Evolutionary conservation across 2,888 invertebrate genomes (phyloP), one percentile per base, ranked within the genome.

Genomic region (Hoplodrina blanda): DNA sequence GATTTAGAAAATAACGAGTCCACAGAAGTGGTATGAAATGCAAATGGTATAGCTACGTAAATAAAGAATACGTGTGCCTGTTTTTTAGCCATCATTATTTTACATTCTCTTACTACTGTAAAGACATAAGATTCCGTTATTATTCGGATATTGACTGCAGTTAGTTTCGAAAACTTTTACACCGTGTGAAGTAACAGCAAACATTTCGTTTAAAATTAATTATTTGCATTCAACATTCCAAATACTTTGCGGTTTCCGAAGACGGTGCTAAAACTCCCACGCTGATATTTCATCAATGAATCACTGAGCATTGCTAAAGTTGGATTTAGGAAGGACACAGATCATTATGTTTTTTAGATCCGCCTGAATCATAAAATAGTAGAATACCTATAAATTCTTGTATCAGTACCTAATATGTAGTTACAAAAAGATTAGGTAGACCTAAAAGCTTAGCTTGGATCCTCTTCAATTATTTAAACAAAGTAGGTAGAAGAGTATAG

Each of bases 251-350:
- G 82, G 82, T 83, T 84, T 74, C 63, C 13, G 56, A 65, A 68
- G 67, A 68, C 53, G 60, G 25, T 62, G 68, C 54, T 74, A 68
- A 72, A 67, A 62, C 74, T 82, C 83, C 77, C 84, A 84, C 76
- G 65, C 57, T 33, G 54, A 75, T 67, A 63, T 60, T 66, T 75
- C 60, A 46, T 19, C 69, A 69, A 56, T 82, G 84, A 84, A 61
- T 83, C 84, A 84, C n/a, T 65, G 55, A 49, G 49, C 56, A 70
- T 70, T 56, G 55, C 70, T 67, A 64, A 69, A 75, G 70, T 65
- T 56, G 72, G 61, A 76, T 73, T 41, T 52, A 55, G 50, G 41
- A 69, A 63, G 30, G 59, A 63, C 46, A 67, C 57, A 44, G 78
- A 37, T 80, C 49, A 60, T 68, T 69, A 61, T 64, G 37, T 60